A percentile compares a stretch with the other conserved stretches of the same genome.
Conservation (phyloP, 2,113 vertebrate genomes). For the Erinaceus europaeus region DNA sequence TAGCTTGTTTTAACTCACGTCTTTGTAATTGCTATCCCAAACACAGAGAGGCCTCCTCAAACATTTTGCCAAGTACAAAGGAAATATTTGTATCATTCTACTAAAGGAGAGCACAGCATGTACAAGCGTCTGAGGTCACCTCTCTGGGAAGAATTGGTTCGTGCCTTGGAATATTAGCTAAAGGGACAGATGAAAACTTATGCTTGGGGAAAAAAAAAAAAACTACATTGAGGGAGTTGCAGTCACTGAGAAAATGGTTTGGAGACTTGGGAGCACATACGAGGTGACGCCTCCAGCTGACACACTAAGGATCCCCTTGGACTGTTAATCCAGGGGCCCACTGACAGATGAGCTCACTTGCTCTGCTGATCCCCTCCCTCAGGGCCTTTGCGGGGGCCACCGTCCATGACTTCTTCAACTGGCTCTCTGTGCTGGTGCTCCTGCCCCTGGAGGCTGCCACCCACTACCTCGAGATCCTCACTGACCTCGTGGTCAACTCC, state of each 20-base stretch:
- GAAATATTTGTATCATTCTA: not conserved
- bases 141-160: not conserved
- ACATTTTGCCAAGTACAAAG: not conserved
- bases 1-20: no score
- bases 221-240: not conserved
- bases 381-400: conserved; percentile 97
- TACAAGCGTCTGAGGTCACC: not conserved
- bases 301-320: not conserved
- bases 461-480: conserved; percentile 89
- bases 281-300: not conserved
- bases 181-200: not conserved
- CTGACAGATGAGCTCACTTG: rapidly evolving
- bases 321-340: not conserved
- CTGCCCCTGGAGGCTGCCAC: conserved; percentile 91
- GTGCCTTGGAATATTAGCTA: not conserved
- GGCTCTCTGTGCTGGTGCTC: conserved; percentile 92
- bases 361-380: not conserved
- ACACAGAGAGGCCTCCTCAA: not conserved
- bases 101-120: no score
- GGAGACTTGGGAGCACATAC: not conserved
- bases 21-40: not conserved
- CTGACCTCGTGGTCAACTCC: conserved; percentile 83
- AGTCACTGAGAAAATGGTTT: no score
- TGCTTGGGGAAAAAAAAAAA: not conserved
- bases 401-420: conserved; percentile 98